Evolutionary conservation across 2,113 vertebrate genomes (phyloP), one percentile per base, ranked within the genome.

Genomic region (Eublepharis macularius): DNA sequence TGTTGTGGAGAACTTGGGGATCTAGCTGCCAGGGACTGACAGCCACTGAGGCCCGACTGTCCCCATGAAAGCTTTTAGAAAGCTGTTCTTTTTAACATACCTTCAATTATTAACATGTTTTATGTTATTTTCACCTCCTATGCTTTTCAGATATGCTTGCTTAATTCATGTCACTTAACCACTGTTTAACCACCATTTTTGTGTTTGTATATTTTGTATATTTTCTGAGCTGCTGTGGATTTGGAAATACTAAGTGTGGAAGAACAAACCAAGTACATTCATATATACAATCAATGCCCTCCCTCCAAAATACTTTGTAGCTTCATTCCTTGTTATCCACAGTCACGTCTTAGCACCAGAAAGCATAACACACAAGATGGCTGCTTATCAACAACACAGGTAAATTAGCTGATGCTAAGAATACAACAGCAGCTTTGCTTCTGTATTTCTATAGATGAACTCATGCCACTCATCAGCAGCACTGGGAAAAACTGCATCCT

Each of bases 401-500:
- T 41, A 0, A 9, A n/a, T 57, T 36, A 72, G 57, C 45, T 76
- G 13, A 24, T 68, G 36, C 13, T 45, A 57, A 81, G 66, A 88
- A 36, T 69, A 76, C 16, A 79, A 68, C 49, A 0, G 49, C 0
- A 14, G 43, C 32, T 87, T 80, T 78, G 19, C 17, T 68, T 73
- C 0, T 0, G 74, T 26, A 34, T 0, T 11, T 5, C 45, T 11
- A 82, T 24, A 14, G 26, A 13, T 80, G 19, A 89, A n/a, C 4
- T 49, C 84, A 54, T 8, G 6, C 29, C 78, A 76, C 87, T 84
- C 86, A 90, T 90, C 90, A 93, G 73, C 65, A 54, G 17, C 32
- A 34, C n/a, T 24, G 9, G 49, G 51, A 13, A 85, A 89, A 92
- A 76, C 74, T 87, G 57, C 81, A 86, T 88, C 79, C 32, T n/a